These are phyloP conservation scores for Dicaeum eximium DNA, from an alignment of 2,113 vertebrate genomes.

Conservation along the genomic window DNA sequence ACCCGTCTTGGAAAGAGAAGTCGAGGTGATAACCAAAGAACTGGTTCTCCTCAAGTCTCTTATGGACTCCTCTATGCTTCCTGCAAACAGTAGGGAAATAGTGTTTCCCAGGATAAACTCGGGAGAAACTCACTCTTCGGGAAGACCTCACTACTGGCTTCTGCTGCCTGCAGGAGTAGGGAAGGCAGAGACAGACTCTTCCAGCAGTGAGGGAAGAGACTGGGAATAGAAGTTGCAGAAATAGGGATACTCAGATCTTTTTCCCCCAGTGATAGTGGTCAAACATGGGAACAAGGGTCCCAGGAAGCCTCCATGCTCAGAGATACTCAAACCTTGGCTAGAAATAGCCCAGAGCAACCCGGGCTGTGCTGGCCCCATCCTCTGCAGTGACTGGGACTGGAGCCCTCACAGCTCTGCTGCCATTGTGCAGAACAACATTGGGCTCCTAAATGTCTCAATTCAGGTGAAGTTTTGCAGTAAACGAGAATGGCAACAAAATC, in stretches of 20 bases:
- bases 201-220: neutral
- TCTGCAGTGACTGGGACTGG: neutral
- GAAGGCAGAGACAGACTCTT: neutral
- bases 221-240: neutral
- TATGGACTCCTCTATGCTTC: neutral
- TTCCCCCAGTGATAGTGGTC: fast-evolving
- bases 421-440: fast-evolving
- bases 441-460: neutral
- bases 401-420: neutral
- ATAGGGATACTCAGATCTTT: neutral
- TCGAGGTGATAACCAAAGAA: neutral
- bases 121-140: neutral
- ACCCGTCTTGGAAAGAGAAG: neutral
- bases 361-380: neutral
- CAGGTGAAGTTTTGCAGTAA: neutral
- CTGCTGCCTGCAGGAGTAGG: neutral
- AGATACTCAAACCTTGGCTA: neutral
- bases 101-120: neutral
- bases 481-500: neutral
- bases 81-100: neutral
- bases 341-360: neutral
- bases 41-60: neutral
- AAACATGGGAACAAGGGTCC: neutral
- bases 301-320: neutral
- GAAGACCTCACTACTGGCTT: neutral